These are phyloP conservation scores for Panopea generosa DNA, from an alignment of 2,888 invertebrate genomes.

Conservation along the genomic window DNA sequence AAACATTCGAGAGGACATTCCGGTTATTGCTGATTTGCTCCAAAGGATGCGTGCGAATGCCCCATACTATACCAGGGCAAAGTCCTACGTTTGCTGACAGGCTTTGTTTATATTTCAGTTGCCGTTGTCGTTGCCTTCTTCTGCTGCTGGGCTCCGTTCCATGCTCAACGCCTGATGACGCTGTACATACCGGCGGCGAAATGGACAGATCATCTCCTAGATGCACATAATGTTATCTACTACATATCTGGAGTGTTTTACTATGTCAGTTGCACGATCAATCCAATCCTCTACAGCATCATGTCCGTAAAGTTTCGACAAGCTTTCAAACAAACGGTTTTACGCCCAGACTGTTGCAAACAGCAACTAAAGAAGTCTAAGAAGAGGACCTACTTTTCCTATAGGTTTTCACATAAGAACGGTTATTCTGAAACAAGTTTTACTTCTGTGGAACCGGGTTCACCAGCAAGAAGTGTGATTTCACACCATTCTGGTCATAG, in stretches of 20 bases:
- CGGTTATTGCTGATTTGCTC: no score
- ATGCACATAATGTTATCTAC: slow-evolving; percentile 91
- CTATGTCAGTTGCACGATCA: slow-evolving; percentile 96
- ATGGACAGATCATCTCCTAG: slow-evolving; percentile 76
- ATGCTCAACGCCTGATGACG: slow-evolving; percentile 87
- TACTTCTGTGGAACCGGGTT: slow-evolving; percentile 64
- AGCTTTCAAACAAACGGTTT: slow-evolving; percentile 91
- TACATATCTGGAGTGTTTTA: slow-evolving; percentile 95
- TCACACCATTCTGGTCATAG: slow-evolving; percentile 7
- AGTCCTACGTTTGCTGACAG: neutral
- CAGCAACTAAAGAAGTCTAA: slow-evolving; percentile 33
- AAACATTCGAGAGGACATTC: no score
- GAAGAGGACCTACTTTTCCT: slow-evolving; percentile 64
- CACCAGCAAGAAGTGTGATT: slow-evolving; percentile 41
- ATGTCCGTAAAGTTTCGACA: slow-evolving; percentile 97
- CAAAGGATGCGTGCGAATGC: no score
- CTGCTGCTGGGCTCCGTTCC: slow-evolving; percentile 84
- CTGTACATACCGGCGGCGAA: slow-evolving; percentile 87
- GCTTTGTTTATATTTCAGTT: slow-evolving; percentile 78
- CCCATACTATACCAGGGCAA: no score
- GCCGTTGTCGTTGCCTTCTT: slow-evolving; percentile 84
- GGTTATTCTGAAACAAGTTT: slow-evolving; percentile 73
- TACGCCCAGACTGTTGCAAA: slow-evolving; percentile 62
- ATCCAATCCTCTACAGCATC: slow-evolving; percentile 96
- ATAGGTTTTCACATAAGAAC: slow-evolving; percentile 71